Base-by-base conservation (phyloP, 2,888 invertebrate genomes). In the Drosophila aldrichi region DNA sequence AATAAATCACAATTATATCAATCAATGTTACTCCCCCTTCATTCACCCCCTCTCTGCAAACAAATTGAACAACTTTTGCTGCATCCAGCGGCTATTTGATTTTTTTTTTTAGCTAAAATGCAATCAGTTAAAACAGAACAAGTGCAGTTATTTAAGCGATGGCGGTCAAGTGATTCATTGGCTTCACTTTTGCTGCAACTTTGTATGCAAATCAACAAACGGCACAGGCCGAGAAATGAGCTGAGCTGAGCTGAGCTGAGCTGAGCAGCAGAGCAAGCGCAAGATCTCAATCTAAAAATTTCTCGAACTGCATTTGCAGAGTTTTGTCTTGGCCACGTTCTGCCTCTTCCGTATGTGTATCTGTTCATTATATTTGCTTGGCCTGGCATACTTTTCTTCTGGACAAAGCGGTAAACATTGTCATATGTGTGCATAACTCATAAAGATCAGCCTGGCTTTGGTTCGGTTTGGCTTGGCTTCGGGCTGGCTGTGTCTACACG, bases 351-450 rank as follows among this genome's bases (percentile, higher is more conserved):
- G 14, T 14, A 20, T 64, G 4, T 52, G 14, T 64, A 40, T 81
- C 71, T 70, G 78, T 78, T 76, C 72, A 77, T 77, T 87, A 80
- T 85, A 80, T 85, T 71, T 80, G 78, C 70, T 68, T 66, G 43
- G 43, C 62, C 59, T 89, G 89, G 87, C 86, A 89, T 86, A 86
- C 89, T 89, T 86, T 82, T 82, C 36, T 58, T n/a, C 43, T 61
- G 73, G 54, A 61, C 44, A 48, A 55, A 38, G 56, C 48, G 62
- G 72, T 52, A 66, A 40, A 79, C 79, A 64, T 77, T 84, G 82
- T 82, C 82, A 82, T 85, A 86, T 77, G 77, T 72, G 77, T 72
- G 78, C 85, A 86, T 82, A 89, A 77, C 89, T 87, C 89, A 86
- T 81, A 87, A 82, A 85, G 89, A 80, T 76, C 75, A 54, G 43